A percentile compares a stretch with the other conserved stretches of the same genome.
phyloP scores from a whole-genome alignment of 1,140 invertebrate genomes.

The Polypedilum pembai region DNA sequence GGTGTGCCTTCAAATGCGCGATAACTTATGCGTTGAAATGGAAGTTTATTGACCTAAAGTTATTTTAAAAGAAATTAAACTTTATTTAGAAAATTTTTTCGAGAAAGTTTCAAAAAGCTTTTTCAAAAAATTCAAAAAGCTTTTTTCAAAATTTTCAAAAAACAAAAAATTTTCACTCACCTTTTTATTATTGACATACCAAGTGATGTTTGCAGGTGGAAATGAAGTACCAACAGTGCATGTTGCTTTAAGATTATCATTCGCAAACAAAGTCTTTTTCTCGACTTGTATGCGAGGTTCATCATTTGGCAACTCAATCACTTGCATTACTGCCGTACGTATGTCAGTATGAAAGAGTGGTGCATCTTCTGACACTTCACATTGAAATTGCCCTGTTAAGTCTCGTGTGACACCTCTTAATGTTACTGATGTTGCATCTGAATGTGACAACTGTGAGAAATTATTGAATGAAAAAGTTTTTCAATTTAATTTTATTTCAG shows the following conservation, averaged over 20 bases:
- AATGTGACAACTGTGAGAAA: slow-evolving; percentile 49
- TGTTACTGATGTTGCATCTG: slow-evolving; percentile 54
- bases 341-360: slow-evolving; percentile 63
- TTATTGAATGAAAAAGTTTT: slow-evolving; percentile 26
- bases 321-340: slow-evolving; percentile 56
- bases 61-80: slow-evolving; percentile 4
- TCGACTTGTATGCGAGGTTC: slow-evolving; percentile 41
- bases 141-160: not conserved
- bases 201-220: slow-evolving; percentile 60
- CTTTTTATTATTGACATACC: slow-evolving; percentile 59
- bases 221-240: slow-evolving; percentile 50
- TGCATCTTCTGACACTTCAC: slow-evolving; percentile 64
- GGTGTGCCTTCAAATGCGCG: slow-evolving; percentile 40
- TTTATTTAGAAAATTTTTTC: not conserved
- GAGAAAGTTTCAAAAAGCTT: not conserved
- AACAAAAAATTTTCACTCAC: slow-evolving; percentile 44
- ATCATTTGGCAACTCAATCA: slow-evolving; percentile 46
- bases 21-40: slow-evolving; percentile 40
- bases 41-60: slow-evolving; percentile 38
- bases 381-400: slow-evolving; percentile 59
- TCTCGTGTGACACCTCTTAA: slow-evolving; percentile 54
- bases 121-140: no score
- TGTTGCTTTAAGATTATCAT: slow-evolving; percentile 44
- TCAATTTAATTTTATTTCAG: no score
- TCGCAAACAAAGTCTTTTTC: slow-evolving; percentile 40